Base-by-base conservation (phyloP, 2,888 invertebrate species). In the Xylocampa areola region DNA sequence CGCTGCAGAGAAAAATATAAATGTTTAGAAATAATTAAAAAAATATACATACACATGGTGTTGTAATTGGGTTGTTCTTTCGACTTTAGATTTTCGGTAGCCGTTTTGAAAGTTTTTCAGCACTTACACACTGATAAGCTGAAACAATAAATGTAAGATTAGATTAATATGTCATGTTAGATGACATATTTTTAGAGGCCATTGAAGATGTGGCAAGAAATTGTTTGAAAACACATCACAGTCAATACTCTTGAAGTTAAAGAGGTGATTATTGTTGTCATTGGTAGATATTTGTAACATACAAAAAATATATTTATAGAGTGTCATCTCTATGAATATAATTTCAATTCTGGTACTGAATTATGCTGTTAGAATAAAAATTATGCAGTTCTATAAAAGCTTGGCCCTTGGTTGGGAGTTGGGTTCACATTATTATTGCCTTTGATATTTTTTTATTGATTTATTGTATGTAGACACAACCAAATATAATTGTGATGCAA, bases 1-100 rank as follows among this genome's bases (percentile, higher is more conserved):
- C 68, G 79, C 91, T 89, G 90, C 76, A 80, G 77, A 84, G 85
- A 84, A 55, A 79, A 85, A 80, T 78, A 36, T 47, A 21, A 52
- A 39, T 45, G 17, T 37, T 85, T 25, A 72, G 81, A 55, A 69
- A 66, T 58, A 60, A 67, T 45, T 72, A 55, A 67, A 54, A 66
- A 69, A 76, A 57, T 13, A 86, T 92, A 94, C 91, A 88, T 94
- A 94, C 94, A 94, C 94, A 94, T 94, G 48, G 93, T 93, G 81
- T 84, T 90, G 90, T 94, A 94, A 84, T 92, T 94, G 41, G 88
- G 87, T 67, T 91, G 88, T 25, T 88, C 88, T 77, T 90, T 86
- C 25, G 85, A 64, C 71, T 88, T 91, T 70, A 92, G 64, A 62
- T 88, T 91, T 80, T 91, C 81, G 68, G 90, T 77, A 76, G 87